phyloP scores from a whole-genome alignment of 2,113 vertebrate genomes.

The Papio anubis region DNA sequence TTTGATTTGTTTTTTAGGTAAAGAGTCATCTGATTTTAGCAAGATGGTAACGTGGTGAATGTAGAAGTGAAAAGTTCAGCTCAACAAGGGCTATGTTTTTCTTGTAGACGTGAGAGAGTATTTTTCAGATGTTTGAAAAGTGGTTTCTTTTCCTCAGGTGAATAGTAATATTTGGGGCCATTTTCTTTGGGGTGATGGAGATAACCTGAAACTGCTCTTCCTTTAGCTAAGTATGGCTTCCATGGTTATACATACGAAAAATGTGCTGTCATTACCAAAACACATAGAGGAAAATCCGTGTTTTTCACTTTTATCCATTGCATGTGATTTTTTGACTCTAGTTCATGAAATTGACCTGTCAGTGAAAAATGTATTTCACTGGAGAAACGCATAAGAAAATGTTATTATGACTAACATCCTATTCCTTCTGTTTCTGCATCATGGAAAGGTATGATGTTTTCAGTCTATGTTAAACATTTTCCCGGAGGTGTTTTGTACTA shows the following conservation, averaged over 20 bases:
- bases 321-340: background rate
- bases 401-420: background rate
- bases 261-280: background rate
- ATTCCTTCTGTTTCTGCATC: background rate
- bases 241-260: background rate
- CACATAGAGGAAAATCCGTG: background rate
- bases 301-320: background rate
- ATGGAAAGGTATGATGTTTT: background rate
- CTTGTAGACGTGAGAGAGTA: background rate
- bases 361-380: background rate
- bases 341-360: background rate
- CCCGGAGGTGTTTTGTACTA: background rate
- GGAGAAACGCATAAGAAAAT: background rate
- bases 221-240: background rate
- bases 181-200: background rate
- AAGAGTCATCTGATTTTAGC: background rate
- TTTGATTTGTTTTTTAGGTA: background rate
- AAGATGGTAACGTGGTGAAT: background rate
- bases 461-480: background rate
- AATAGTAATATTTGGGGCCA: background rate
- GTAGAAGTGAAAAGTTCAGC: background rate
- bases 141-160: background rate
- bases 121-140: background rate
- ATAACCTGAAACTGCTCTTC: background rate
- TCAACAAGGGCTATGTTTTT: background rate